phyloP scores from a whole-genome alignment of 2,888 invertebrate species.

The Pardosa pseudoannulata region DNA sequence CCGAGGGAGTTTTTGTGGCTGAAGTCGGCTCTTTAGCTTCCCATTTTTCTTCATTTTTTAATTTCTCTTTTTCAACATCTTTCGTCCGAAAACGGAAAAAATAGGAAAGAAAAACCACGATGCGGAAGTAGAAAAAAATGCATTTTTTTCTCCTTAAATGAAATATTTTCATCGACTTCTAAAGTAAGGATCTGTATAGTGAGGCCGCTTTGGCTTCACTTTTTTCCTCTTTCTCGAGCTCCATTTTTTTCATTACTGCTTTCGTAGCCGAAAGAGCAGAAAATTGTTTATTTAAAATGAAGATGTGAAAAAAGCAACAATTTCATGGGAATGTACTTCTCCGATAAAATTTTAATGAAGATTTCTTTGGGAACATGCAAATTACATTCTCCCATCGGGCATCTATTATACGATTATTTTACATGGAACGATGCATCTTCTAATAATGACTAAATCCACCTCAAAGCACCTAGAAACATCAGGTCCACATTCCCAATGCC shows the following conservation, averaged over 20 bases:
- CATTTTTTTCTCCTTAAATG: slow-evolving; percentile 1
- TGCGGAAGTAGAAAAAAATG: slow-evolving; percentile 31
- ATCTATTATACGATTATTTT: slow-evolving; percentile 47
- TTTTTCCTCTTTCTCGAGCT: background rate
- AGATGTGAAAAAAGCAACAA: background rate
- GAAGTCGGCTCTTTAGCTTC: slow-evolving; percentile 45
- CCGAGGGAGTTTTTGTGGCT: slow-evolving; percentile 56
- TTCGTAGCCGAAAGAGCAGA: slow-evolving; percentile 19
- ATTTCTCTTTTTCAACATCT: slow-evolving; percentile 58
- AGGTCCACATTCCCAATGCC: background rate
- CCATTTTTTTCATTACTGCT: background rate
- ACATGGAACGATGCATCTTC: slow-evolving; percentile 26
- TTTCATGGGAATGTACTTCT: background rate
- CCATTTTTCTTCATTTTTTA: slow-evolving; percentile 35
- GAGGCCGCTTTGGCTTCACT: background rate
- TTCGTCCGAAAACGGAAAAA: slow-evolving; percentile 11
- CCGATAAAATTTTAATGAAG: slow-evolving; percentile 42
- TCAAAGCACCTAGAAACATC: background rate
- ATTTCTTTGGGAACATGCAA: slow-evolving; percentile 28
- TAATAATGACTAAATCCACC: slow-evolving; percentile 20
- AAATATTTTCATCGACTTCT: slow-evolving; percentile 25
- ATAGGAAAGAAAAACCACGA: slow-evolving; percentile 26
- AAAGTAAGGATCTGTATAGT: slow-evolving; percentile 9
- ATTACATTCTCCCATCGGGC: slow-evolving; percentile 31
- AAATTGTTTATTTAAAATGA: slow-evolving; percentile 65